phyloP scores from a whole-genome alignment of 2,888 invertebrate species.

The Esperia sulphurella region DNA sequence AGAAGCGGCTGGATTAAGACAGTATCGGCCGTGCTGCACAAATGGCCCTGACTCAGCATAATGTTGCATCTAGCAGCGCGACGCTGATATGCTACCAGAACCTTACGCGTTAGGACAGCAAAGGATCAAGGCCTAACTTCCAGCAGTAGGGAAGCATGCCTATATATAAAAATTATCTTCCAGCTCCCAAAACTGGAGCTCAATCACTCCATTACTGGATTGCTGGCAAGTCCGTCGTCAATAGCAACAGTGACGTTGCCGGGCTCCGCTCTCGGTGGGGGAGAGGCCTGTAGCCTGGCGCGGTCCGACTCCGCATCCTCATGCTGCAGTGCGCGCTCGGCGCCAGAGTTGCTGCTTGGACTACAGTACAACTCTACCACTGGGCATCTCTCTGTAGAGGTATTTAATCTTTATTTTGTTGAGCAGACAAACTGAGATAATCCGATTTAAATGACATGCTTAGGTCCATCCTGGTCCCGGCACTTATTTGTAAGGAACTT shows the following conservation, averaged over 20 bases:
- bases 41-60: too few species aligned
- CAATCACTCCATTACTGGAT: slow-evolving; percentile 50
- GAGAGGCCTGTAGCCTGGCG: slow-evolving; percentile 85
- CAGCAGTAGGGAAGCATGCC: not conserved
- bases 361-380: slow-evolving; percentile 96
- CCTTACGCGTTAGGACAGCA: too few species aligned
- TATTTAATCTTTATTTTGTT: too few species aligned
- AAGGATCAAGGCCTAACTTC: too few species aligned
- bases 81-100: too few species aligned
- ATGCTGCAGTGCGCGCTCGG: slow-evolving; percentile 93
- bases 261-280: slow-evolving; percentile 18
- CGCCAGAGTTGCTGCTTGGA: slow-evolving; percentile 94
- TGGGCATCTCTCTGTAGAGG: slow-evolving; percentile 95
- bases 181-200: slow-evolving; percentile 62
- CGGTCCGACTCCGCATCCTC: slow-evolving; percentile 96
- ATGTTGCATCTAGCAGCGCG: too few species aligned
- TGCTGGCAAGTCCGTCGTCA: slow-evolving; percentile 60
- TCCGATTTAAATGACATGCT: too few species aligned
- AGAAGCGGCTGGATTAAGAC: too few species aligned
- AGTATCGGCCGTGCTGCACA: too few species aligned
- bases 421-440: too few species aligned
- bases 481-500: too few species aligned
- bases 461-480: too few species aligned
- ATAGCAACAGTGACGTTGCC: slow-evolving; percentile 48
- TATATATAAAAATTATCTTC: slow-evolving; percentile 1